phyloP scores from a whole-genome alignment of 2,797 vertebrate species.

The Thamnophis elegans region DNA sequence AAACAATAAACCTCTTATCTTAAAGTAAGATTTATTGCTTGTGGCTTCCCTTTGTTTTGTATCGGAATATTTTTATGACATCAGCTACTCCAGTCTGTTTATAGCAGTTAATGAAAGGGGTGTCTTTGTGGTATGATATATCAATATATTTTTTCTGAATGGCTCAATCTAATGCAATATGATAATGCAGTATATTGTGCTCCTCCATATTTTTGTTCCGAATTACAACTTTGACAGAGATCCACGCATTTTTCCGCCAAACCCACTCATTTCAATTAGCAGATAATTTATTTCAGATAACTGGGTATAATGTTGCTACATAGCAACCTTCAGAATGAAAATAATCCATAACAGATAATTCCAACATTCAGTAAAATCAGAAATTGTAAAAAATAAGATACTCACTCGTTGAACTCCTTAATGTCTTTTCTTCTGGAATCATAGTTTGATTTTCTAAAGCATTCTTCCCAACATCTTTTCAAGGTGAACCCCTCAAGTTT shows the following conservation, averaged over 20 bases:
- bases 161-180: not conserved
- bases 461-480: conserved; percentile 89
- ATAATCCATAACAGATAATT: not conserved
- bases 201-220: not conserved
- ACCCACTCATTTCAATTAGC: not conserved
- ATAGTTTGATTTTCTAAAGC: conserved; percentile 79
- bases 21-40: no score
- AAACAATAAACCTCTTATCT: no score
- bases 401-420: conserved; percentile 86
- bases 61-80: no score
- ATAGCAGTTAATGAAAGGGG: not conserved
- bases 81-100: not conserved
- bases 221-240: not conserved
- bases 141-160: not conserved
- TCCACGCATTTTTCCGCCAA: not conserved
- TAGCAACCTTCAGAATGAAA: not conserved
- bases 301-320: not conserved
- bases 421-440: conserved; percentile 68
- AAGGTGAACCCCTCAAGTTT: conserved; percentile 82
- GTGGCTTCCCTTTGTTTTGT: no score
- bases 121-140: not conserved
- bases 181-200: not conserved
- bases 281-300: not conserved
- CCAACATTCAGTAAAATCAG: not conserved
- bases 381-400: not conserved